phyloP scores from a whole-genome alignment of 2,888 invertebrate species.

The Autographa pulchrina region DNA sequence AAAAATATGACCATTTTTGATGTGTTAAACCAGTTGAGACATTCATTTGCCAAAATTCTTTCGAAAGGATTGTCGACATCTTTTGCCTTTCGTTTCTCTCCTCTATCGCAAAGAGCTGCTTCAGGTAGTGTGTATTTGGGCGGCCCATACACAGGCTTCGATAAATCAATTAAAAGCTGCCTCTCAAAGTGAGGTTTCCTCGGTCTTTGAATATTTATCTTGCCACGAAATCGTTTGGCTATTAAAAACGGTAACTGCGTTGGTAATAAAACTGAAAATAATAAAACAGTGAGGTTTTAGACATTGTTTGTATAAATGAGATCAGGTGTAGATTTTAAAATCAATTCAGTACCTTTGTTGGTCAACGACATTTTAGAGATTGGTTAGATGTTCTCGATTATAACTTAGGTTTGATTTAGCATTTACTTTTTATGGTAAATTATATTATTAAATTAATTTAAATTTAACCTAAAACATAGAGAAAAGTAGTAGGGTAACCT shows the following conservation, averaged over 20 bases:
- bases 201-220: slow-evolving; percentile 94
- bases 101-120: slow-evolving; percentile 87
- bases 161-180: slow-evolving; percentile 91
- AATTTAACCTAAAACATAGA: not conserved
- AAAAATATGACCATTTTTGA: slow-evolving; percentile 93
- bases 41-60: slow-evolving; percentile 92
- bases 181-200: slow-evolving; percentile 92
- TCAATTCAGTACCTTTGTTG: not conserved
- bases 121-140: slow-evolving; percentile 83
- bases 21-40: slow-evolving; percentile 91
- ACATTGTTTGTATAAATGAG: not conserved
- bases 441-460: not conserved
- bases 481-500: too few relatives aligned
- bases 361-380: not conserved
- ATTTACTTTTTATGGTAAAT: not conserved
- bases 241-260: slow-evolving; percentile 83
- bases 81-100: slow-evolving; percentile 59
- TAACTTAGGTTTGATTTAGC: not conserved
- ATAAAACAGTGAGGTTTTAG: slow-evolving; percentile 15
- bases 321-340: not conserved
- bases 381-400: not conserved
- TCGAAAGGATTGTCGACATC: slow-evolving; percentile 92
- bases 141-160: slow-evolving; percentile 90
- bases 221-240: slow-evolving; percentile 92
- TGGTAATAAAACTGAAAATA: slow-evolving; percentile 81